Percentiles rank a stretch among this genome's conserved stretches.
phyloP scores from a whole-genome alignment of 2,797 vertebrate species.

The Falco biarmicus region DNA sequence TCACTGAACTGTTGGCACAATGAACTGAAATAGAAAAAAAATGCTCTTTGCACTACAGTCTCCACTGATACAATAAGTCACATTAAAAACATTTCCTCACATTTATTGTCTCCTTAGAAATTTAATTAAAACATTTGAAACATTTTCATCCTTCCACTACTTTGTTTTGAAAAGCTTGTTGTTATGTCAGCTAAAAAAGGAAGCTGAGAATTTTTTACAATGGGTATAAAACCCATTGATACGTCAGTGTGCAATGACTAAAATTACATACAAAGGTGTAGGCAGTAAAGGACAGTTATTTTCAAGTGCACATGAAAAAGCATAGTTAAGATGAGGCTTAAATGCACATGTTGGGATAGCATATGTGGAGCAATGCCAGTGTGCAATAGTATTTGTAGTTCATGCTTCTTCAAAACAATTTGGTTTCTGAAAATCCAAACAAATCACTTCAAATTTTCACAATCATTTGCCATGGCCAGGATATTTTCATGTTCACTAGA shows the following conservation, averaged over 20 bases:
- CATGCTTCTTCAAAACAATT: background rate
- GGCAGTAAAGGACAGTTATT: background rate
- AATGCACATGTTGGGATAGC: background rate
- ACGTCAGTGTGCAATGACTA: background rate
- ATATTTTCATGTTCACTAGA: background rate
- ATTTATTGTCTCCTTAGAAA: conserved; percentile 4
- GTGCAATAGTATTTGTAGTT: background rate
- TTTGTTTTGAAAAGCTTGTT: background rate
- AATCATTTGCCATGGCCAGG: background rate
- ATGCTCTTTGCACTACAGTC: background rate
- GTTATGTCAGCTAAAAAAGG: background rate
- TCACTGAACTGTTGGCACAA: background rate
- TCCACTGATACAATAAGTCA: background rate
- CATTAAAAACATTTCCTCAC: background rate
- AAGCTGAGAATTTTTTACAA: background rate
- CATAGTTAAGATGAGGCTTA: background rate
- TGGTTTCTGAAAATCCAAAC: background rate
- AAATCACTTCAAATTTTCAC: background rate
- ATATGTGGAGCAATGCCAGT: background rate
- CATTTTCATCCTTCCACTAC: background rate
- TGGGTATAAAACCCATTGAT: background rate
- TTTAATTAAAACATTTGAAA: background rate
- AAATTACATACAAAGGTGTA: background rate
- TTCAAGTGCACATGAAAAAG: rapidly evolving
- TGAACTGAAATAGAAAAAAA: background rate